Evolutionary conservation across 1,140 invertebrate genomes (phyloP).

Genomic region (Watersipora subatra): DNA sequence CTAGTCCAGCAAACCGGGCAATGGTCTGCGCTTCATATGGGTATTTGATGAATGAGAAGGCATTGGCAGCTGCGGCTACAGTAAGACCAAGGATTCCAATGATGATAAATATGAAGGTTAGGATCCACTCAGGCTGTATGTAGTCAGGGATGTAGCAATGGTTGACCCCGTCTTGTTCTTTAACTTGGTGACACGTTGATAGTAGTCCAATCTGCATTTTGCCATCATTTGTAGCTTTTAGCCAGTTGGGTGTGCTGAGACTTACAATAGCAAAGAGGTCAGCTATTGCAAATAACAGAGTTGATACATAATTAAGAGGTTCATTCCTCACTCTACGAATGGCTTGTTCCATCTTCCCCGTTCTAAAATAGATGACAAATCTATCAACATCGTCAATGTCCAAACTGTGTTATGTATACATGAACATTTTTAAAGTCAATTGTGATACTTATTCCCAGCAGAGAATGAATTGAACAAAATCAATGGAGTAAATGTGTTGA

Average conservation of each 20-base stretch:
- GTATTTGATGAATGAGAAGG: conserved; percentile 75
- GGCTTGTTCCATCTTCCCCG: neutral
- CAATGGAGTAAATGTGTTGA: no score
- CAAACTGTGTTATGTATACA: no score
- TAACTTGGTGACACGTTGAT: conserved; percentile 79
- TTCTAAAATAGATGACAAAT: no score
- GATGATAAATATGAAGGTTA: conserved; percentile 78
- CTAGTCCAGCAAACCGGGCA: conserved; percentile 52
- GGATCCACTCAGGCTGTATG: conserved; percentile 71
- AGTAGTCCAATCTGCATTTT: conserved; percentile 71
- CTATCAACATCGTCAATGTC: no score
- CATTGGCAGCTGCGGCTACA: conserved; percentile 70
- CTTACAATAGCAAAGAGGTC: conserved; percentile 86
- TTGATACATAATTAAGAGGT: neutral
- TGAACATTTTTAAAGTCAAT: no score
- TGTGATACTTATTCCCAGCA: no score
- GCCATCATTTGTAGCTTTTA: conserved; percentile 84
- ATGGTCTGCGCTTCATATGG: conserved; percentile 46
- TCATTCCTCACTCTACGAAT: neutral
- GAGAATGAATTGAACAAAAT: no score
- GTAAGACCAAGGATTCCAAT: conserved; percentile 83
- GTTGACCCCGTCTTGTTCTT: neutral
- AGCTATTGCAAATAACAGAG: conserved; percentile 71
- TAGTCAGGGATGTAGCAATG: conserved; percentile 71
- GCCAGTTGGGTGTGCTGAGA: conserved; percentile 87